Conservation (phyloP, 2,888 invertebrate genomes). For the Tridacna gigas region DNA sequence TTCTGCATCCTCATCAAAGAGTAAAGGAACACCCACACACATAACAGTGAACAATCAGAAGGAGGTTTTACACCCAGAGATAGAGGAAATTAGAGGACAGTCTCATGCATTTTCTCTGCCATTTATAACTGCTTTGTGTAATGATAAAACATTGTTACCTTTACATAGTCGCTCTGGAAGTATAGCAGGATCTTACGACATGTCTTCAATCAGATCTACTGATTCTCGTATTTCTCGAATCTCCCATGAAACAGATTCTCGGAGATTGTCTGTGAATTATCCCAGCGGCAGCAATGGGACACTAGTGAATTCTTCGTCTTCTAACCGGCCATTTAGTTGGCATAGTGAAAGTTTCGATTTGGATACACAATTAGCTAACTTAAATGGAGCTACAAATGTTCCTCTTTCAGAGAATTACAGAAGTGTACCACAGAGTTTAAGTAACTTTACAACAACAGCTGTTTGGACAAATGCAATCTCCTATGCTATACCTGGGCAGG, state of each 20-base stretch:
- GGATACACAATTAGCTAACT: conserved; percentile 73
- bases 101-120: conserved; percentile 87
- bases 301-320: conserved; percentile 63
- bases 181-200: conserved; percentile 72
- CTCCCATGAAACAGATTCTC: conserved; percentile 75
- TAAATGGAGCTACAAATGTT: conserved; percentile 57
- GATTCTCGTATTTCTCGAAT: conserved; percentile 75
- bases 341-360: conserved; percentile 81
- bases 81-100: conserved; percentile 78
- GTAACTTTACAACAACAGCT: conserved; percentile 60
- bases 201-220: conserved; percentile 74
- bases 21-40: conserved; percentile 59
- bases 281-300: conserved; percentile 72
- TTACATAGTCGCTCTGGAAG: conserved; percentile 69
- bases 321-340: conserved; percentile 81
- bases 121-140: conserved; percentile 96
- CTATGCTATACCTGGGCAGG: conserved; percentile 60
- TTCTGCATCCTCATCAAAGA: conserved; percentile 14
- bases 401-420: conserved; percentile 71
- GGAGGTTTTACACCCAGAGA: conserved; percentile 78
- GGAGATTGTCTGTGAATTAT: conserved; percentile 77
- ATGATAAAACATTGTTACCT: conserved; percentile 91
- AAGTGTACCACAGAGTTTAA: conserved; percentile 78
- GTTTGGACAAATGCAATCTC: conserved; percentile 74
- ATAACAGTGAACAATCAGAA: conserved; percentile 70